Conservation (phyloP, 30 jellyfish, hydroid and myxozoan genomes). For the Hydractinia symbiolongicarpus region DNA sequence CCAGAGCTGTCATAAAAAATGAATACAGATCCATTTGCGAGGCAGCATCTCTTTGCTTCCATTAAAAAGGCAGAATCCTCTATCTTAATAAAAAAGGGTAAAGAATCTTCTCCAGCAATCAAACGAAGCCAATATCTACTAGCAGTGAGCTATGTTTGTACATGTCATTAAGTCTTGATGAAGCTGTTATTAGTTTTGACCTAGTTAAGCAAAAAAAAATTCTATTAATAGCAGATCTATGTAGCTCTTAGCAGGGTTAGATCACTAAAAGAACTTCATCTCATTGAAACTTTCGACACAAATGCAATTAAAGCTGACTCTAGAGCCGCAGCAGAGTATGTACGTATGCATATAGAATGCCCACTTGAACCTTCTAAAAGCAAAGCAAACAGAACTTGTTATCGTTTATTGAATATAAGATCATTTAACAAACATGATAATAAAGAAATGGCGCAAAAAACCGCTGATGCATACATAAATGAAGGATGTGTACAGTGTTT, state of each 20-base stretch:
- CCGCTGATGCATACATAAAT: too few species aligned
- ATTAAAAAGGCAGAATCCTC: conserved; percentile 20
- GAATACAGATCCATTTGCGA: background rate
- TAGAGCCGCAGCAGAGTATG: conserved; percentile 18
- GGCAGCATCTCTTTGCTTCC: background rate
- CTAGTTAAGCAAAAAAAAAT: conserved; percentile 15
- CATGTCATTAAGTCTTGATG: conserved; percentile 9
- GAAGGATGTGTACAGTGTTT: too few species aligned
- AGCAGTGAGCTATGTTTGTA: conserved; percentile 12
- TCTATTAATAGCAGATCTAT: conserved; percentile 14
- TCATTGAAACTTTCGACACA: conserved; percentile 23
- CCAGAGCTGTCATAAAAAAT: conserved; percentile 4
- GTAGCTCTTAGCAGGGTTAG: conserved; percentile 28
- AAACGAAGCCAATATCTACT: conserved; percentile 24
- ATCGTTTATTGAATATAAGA: background rate
- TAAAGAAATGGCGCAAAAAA: too few species aligned
- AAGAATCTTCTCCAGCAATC: conserved; percentile 8
- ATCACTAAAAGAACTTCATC: conserved; percentile 13
- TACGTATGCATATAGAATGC: background rate
- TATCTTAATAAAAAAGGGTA: background rate
- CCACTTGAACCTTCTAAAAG: background rate
- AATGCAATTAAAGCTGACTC: conserved; percentile 7
- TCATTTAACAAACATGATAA: background rate
- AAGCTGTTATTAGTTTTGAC: conserved; percentile 20
- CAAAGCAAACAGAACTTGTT: background rate